Percentiles rank a stretch among this genome's conserved stretches.
Conservation (phyloP, 2,113 vertebrate genomes). For the Tylochromis polylepis region DNA sequence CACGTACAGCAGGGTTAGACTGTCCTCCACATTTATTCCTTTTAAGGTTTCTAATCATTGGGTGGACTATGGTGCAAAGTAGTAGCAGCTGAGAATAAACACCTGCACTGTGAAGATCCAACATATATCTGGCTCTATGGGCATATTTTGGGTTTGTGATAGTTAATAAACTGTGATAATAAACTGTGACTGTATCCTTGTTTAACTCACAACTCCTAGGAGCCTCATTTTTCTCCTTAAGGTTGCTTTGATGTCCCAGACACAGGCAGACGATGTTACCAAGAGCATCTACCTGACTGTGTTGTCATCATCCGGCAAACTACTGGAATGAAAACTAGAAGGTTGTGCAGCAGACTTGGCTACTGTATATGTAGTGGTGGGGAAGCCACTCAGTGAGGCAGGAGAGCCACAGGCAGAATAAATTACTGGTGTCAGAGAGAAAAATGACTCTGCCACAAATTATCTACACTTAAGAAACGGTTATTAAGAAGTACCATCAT, state of each 20-base stretch:
- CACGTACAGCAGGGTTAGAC: background rate
- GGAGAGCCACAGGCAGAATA: constrained; percentile 11
- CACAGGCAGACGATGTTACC: background rate
- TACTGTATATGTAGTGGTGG: background rate
- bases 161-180: background rate
- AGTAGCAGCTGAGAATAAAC: background rate
- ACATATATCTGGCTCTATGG: background rate
- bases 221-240: background rate
- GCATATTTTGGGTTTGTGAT: background rate
- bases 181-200: background rate
- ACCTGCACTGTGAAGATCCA: background rate
- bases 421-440: constrained; percentile 42
- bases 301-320: background rate
- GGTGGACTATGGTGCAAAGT: background rate
- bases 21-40: background rate
- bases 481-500: background rate
- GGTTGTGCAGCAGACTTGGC: background rate
- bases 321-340: background rate
- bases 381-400: background rate
- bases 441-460: constrained; percentile 38
- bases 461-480: constrained; percentile 7
- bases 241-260: background rate
- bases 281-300: background rate
- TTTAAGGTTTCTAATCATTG: background rate
- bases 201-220: background rate